Percentiles rank a stretch among this genome's conserved stretches.
These are phyloP conservation scores for Chrosomus eos DNA, from an alignment of 2,797 vertebrate genomes.

Conservation along the genomic window DNA sequence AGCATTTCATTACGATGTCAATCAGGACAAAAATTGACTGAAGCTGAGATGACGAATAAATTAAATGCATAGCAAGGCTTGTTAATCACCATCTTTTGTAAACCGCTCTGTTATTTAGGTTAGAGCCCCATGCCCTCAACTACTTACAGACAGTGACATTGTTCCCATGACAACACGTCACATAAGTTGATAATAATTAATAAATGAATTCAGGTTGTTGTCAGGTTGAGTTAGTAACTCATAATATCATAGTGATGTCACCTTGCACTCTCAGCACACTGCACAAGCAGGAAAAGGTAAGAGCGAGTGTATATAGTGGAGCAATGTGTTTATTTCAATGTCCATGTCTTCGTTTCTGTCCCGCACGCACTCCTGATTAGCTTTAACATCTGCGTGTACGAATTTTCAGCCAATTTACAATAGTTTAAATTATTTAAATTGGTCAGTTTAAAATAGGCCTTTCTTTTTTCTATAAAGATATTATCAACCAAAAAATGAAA, in stretches of 20 bases:
- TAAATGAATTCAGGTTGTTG: constrained; percentile 51
- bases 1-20: constrained; percentile 55
- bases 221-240: constrained; percentile 23
- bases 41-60: not conserved
- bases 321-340: constrained; percentile 70
- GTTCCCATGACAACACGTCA: not conserved
- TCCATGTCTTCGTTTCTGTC: constrained; percentile 65
- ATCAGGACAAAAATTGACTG: not conserved
- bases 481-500: not conserved
- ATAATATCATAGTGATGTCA: constrained; percentile 48
- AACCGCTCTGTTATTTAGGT: not conserved
- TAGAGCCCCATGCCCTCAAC: not conserved
- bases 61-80: not conserved
- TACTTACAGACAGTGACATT: not conserved
- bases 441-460: not conserved
- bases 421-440: not conserved
- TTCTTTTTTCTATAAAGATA: not conserved
- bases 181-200: not conserved
- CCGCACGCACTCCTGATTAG: constrained; percentile 2
- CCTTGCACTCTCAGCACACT: constrained; percentile 75
- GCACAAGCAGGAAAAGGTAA: constrained; percentile 78
- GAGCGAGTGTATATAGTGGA: constrained; percentile 75
- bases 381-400: not conserved
- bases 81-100: not conserved
- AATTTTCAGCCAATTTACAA: not conserved